Percentiles rank a stretch among this genome's conserved stretches.
Evolutionary conservation across 1,140 invertebrate species (phyloP).

Genomic region (Phymorhynchus buccinoides): DNA sequence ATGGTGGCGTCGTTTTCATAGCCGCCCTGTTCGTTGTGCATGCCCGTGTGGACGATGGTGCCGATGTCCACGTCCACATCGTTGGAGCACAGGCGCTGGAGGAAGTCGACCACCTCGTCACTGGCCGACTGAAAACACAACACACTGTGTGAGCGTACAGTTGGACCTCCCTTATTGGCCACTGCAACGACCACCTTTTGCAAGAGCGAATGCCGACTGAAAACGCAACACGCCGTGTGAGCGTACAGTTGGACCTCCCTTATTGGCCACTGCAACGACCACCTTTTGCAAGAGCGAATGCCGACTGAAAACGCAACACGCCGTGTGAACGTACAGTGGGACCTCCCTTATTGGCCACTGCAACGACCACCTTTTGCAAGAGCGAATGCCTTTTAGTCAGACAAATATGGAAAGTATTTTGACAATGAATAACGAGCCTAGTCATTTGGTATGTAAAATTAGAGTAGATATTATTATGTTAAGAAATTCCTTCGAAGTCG

Average conservation of each 20-base stretch:
- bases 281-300: conserved; percentile 14
- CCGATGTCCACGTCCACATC: conserved; percentile 96
- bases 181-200: too few species aligned
- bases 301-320: conserved; percentile 56
- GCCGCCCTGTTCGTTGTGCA: conserved; percentile 95
- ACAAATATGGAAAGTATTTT: too few species aligned
- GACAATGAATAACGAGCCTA: too few species aligned
- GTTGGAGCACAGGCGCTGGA: conserved; percentile 97
- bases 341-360: background rate
- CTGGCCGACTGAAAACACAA: conserved; percentile 74
- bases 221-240: conserved; percentile 10
- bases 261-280: too few species aligned
- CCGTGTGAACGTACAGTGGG: background rate
- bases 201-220: conserved; percentile 55
- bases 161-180: background rate
- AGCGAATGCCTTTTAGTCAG: conserved; percentile 31
- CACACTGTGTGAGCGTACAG: background rate
- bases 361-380: too few species aligned
- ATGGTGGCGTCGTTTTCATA: conserved; percentile 99
- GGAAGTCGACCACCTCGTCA: conserved; percentile 88
- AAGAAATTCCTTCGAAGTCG: too few species aligned
- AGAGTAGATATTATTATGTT: too few species aligned
- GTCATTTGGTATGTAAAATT: too few species aligned
- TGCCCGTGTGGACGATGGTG: conserved; percentile 96
- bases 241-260: background rate